A percentile compares a stretch with the other conserved stretches of the same genome.
phyloP scores from a whole-genome alignment of 2,888 invertebrate genomes.

The Lordiphosa andalusiaca region DNA sequence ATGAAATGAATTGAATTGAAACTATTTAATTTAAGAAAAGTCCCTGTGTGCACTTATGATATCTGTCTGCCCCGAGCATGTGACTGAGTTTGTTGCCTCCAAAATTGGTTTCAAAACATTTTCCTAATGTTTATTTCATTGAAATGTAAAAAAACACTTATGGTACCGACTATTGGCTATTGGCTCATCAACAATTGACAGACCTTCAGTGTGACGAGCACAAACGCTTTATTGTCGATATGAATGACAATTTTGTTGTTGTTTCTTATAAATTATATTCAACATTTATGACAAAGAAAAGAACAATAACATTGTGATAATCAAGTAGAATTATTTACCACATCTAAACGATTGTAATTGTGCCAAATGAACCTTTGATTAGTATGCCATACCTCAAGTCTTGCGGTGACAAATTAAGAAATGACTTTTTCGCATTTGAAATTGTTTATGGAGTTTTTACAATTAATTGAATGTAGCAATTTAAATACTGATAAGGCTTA shows the following conservation, averaged over 20 bases:
- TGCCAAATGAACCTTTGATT: not conserved
- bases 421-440: too few relatives aligned
- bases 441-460: too few relatives aligned
- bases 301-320: slow-evolving; percentile 5
- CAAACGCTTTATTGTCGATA: slow-evolving; percentile 17
- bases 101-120: too few relatives aligned
- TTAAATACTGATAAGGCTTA: too few relatives aligned
- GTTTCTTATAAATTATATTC: slow-evolving; percentile 27
- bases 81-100: not conserved
- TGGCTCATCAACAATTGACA: too few relatives aligned
- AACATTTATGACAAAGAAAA: slow-evolving; percentile 9
- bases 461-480: too few relatives aligned
- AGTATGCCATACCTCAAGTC: too few relatives aligned
- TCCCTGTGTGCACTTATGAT: not conserved
- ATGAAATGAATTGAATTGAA: slow-evolving; percentile 58
- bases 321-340: slow-evolving; percentile 4
- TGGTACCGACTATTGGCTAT: too few relatives aligned
- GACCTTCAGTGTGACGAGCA: not conserved
- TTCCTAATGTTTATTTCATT: too few relatives aligned
- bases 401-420: too few relatives aligned
- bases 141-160: too few relatives aligned
- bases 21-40: slow-evolving; percentile 46
- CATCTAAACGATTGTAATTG: not conserved
- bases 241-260: slow-evolving; percentile 20
- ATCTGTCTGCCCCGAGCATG: slow-evolving; percentile 11